A percentile compares a stretch with the other conserved stretches of the same genome.
phyloP scores from a whole-genome alignment of 1,140 invertebrate genomes.

The Phenacoccus solenopsis region DNA sequence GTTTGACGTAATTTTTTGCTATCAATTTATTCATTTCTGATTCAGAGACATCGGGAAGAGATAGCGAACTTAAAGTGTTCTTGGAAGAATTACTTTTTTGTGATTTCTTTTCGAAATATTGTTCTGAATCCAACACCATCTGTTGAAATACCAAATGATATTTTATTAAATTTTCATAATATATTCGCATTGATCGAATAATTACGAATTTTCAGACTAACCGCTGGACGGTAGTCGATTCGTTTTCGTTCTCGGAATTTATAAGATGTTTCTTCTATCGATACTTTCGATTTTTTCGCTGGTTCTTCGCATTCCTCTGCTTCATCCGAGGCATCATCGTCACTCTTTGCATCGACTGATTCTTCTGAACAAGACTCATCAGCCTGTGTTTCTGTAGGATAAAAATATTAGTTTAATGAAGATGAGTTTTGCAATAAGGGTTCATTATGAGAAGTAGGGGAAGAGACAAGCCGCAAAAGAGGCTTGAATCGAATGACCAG shows the following conservation, averaged over 20 bases:
- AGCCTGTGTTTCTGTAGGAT: no score
- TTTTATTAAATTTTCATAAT: no score
- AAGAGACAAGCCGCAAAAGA: no score
- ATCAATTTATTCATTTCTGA: background rate
- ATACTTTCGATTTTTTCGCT: no score
- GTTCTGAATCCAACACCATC: background rate
- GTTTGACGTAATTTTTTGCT: background rate
- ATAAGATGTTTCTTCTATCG: background rate
- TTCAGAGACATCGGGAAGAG: background rate
- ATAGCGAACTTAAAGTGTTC: background rate
- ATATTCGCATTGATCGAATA: background rate
- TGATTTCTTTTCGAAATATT: background rate
- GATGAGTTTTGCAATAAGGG: no score
- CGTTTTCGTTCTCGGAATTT: background rate
- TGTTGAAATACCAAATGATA: background rate
- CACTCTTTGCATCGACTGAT: no score
- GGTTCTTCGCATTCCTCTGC: no score
- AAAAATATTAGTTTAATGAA: no score
- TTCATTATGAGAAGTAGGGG: no score
- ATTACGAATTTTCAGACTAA: background rate
- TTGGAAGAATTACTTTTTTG: background rate
- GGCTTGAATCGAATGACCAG: no score
- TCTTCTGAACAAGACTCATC: no score
- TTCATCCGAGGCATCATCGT: no score
- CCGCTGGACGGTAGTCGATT: background rate